Evolutionary conservation across 2,113 vertebrate species (phyloP).

Genomic region (Circaetus cinerascens): DNA sequence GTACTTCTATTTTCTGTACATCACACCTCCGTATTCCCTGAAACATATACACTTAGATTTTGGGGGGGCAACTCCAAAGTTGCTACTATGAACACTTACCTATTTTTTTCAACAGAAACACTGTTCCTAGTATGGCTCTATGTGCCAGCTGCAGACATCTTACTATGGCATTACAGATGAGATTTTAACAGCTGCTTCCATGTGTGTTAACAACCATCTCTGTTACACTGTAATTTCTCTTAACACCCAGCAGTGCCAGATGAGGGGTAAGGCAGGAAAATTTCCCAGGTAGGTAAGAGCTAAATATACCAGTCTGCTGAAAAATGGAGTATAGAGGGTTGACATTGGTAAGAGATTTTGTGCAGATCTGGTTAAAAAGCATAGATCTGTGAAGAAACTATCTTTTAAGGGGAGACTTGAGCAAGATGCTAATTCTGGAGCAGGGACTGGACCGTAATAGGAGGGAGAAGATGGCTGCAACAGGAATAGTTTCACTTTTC

Average conservation of each 20-base stretch:
- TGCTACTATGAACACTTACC: fast-evolving
- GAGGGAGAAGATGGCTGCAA: not conserved
- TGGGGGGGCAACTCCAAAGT: not conserved
- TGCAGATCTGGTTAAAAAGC: not conserved
- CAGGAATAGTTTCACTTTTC: not conserved
- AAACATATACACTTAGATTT: too few relatives aligned
- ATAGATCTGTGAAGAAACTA: not conserved
- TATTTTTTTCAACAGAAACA: not conserved
- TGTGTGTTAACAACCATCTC: not conserved
- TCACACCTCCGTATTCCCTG: fast-evolving
- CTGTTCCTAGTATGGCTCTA: not conserved
- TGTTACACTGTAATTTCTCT: too few relatives aligned
- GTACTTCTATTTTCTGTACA: not conserved
- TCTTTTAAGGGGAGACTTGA: not conserved
- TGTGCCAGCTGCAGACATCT: not conserved
- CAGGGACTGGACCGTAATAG: not conserved
- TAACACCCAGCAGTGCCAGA: not conserved
- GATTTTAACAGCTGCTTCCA: not conserved
- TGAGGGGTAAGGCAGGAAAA: not conserved
- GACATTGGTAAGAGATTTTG: not conserved
- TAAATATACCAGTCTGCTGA: not conserved
- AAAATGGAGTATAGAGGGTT: too few relatives aligned
- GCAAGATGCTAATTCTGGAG: too few relatives aligned
- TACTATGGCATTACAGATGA: fast-evolving
- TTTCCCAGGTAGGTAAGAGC: not conserved